These are phyloP conservation scores for Callyntrura sp. DNA, from an alignment of 2,888 invertebrate genomes.

Conservation along the genomic window DNA sequence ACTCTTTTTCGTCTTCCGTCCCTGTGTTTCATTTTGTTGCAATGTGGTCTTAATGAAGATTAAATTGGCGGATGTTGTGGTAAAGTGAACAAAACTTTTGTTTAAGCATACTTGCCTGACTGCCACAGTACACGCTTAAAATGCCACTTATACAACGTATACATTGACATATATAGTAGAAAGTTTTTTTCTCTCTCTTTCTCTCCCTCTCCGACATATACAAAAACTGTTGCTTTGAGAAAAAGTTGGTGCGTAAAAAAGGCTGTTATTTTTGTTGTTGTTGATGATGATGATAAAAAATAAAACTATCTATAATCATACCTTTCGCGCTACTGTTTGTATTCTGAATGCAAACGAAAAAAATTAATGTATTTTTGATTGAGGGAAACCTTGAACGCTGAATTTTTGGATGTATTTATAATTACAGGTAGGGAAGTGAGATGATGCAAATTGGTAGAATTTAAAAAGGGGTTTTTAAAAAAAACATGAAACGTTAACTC, in stretches of 20 bases:
- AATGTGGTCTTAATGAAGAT: slow-evolving; percentile 76
- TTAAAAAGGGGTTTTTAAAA: background rate
- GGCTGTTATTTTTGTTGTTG: too few relatives aligned
- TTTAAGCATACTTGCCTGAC: background rate
- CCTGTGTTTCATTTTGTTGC: slow-evolving; percentile 59
- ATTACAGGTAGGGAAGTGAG: slow-evolving; percentile 12
- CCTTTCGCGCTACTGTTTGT: slow-evolving; percentile 23
- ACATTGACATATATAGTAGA: background rate
- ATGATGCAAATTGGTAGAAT: slow-evolving; percentile 50
- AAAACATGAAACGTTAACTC: background rate
- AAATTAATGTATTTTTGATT: slow-evolving; percentile 44
- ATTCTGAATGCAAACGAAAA: slow-evolving; percentile 10
- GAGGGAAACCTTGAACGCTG: background rate
- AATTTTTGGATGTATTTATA: slow-evolving; percentile 8
- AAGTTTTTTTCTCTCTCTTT: too few relatives aligned
- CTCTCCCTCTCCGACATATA: too few relatives aligned
- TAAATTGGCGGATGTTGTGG: slow-evolving; percentile 79
- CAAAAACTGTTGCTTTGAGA: background rate
- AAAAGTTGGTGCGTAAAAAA: slow-evolving; percentile 27
- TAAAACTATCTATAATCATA: slow-evolving; percentile 28
- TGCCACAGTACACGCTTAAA: background rate
- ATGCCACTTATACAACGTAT: background rate
- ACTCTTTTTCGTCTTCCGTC: slow-evolving; percentile 35
- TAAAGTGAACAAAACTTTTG: slow-evolving; percentile 53
- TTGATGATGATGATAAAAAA: slow-evolving; percentile 19